These are phyloP conservation scores for Hipposideros larvatus DNA, from an alignment of 2,797 vertebrate species.

Conservation along the genomic window DNA sequence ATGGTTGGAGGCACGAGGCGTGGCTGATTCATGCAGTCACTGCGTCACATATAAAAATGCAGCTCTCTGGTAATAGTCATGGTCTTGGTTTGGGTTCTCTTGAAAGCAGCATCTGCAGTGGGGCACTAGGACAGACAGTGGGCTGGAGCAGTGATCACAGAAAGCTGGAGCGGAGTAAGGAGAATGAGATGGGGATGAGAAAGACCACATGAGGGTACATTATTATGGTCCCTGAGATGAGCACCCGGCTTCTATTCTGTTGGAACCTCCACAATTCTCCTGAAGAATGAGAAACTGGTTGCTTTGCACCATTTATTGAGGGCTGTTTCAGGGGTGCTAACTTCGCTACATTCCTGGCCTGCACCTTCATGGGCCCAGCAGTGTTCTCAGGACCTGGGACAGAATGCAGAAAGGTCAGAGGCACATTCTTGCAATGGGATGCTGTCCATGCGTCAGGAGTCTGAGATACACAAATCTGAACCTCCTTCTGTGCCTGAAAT, in stretches of 20 bases:
- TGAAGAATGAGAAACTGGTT: not conserved
- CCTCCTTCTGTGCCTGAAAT: not conserved
- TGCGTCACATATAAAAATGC: not conserved
- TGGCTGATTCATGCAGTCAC: not conserved
- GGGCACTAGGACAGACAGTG: not conserved
- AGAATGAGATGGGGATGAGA: not conserved
- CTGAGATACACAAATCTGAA: not conserved
- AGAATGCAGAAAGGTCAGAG: not conserved
- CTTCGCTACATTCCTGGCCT: not conserved
- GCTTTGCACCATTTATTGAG: not conserved
- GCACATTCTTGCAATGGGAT: not conserved
- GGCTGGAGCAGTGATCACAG: not conserved
- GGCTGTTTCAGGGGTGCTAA: not conserved
- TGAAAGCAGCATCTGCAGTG: not conserved
- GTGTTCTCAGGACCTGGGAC: not conserved
- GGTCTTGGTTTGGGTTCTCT: not conserved
- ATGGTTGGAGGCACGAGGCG: not conserved
- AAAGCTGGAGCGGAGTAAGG: not conserved
- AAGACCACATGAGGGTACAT: not conserved
- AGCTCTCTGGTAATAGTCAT: not conserved
- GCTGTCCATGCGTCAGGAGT: not conserved
- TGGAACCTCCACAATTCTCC: not conserved
- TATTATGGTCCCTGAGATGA: not conserved
- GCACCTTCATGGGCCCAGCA: not conserved
- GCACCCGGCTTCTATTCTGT: not conserved